Evolutionary conservation across 2,797 vertebrate species (phyloP).

Genomic region (Manis javanica): DNA sequence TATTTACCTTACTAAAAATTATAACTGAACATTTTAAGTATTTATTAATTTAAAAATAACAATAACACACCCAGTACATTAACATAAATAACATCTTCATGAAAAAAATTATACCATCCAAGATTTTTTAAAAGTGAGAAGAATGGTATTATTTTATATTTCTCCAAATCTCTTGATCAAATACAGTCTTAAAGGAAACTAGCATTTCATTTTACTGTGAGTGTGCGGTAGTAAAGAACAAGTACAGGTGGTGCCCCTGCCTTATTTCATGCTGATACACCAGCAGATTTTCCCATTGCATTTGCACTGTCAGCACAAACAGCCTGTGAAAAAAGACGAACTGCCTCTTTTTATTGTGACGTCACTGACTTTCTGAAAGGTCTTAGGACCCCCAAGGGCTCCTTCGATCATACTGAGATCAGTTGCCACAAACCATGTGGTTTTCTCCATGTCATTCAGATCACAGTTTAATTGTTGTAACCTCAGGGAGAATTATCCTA

Average conservation of each 20-base stretch:
- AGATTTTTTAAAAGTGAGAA: slow-evolving; percentile 7
- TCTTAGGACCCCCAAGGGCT: neutral
- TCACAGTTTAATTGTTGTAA: neutral
- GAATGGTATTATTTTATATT: slow-evolving; percentile 35
- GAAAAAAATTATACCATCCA: neutral
- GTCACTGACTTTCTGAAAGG: slow-evolving; percentile 1
- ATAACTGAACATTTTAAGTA: slow-evolving; percentile 19
- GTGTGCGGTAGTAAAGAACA: neutral
- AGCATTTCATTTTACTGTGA: neutral
- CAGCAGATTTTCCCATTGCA: neutral
- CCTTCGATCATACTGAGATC: neutral
- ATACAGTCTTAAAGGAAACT: neutral
- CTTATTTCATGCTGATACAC: neutral
- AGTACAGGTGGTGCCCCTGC: neutral
- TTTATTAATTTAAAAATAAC: slow-evolving; percentile 17
- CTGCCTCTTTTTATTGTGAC: neutral
- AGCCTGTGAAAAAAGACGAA: neutral
- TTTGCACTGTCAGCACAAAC: neutral
- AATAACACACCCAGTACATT: neutral
- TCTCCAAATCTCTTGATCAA: slow-evolving; percentile 15
- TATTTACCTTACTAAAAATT: slow-evolving; percentile 37
- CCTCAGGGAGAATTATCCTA: neutral
- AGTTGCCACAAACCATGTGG: neutral
- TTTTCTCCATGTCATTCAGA: neutral
- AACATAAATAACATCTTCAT: slow-evolving; percentile 16